Evolutionary conservation across 2,113 vertebrate species (phyloP).

Genomic region (Spea bombifrons): DNA sequence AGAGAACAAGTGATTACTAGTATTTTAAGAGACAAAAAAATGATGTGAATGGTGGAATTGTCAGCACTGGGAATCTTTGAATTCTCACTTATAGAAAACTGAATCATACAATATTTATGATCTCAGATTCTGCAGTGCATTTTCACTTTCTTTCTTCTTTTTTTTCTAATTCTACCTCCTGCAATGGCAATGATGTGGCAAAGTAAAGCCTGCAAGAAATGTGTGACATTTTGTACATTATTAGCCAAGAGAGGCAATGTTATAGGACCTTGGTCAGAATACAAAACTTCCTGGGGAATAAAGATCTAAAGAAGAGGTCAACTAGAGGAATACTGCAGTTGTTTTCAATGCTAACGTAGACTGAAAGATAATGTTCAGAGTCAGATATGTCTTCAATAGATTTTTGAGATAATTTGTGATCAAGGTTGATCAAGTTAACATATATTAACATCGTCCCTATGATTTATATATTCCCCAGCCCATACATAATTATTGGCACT

Average conservation of each 20-base stretch:
- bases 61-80: slow-evolving; percentile 22
- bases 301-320: slow-evolving; percentile 27
- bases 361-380: slow-evolving; percentile 6
- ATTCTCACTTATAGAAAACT: slow-evolving; percentile 24
- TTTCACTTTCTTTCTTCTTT: slow-evolving; percentile 3
- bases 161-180: slow-evolving; percentile 30
- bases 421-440: not conserved
- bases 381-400: not conserved
- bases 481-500: too few species aligned
- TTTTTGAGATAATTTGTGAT: not conserved
- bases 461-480: too few species aligned
- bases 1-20: too few species aligned
- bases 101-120: slow-evolving; percentile 42
- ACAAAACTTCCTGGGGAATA: slow-evolving; percentile 18
- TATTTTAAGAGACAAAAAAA: too few species aligned
- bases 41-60: slow-evolving; percentile 19
- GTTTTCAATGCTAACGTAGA: not conserved
- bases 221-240: slow-evolving; percentile 43
- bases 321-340: slow-evolving; percentile 19
- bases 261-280: slow-evolving; percentile 12
- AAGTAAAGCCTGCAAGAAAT: slow-evolving; percentile 32
- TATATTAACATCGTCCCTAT: too few species aligned
- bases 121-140: slow-evolving; percentile 1
- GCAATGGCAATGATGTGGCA: slow-evolving; percentile 40
- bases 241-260: slow-evolving; percentile 20